Conservation (phyloP, 1,140 invertebrate species). For the Lordiphosa mommai region DNA sequence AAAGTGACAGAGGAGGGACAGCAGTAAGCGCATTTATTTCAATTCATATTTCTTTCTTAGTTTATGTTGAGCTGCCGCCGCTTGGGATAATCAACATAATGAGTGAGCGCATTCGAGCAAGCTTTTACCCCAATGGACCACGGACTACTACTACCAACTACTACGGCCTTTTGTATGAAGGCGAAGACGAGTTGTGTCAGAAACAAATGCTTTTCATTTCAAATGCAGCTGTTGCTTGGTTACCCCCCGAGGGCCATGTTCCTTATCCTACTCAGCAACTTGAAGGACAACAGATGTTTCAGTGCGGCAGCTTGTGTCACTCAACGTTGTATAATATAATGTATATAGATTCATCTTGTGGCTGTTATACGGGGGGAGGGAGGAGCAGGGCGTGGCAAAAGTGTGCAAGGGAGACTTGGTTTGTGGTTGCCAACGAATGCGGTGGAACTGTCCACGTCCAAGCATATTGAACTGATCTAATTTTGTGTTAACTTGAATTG, state of each 20-base stretch:
- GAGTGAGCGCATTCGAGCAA: slow-evolving; percentile 69
- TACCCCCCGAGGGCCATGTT: slow-evolving; percentile 53
- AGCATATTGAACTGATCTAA: no score
- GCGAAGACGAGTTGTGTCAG: slow-evolving; percentile 73
- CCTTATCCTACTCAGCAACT: slow-evolving; percentile 44
- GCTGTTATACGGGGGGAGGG: neutral
- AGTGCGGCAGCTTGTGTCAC: slow-evolving; percentile 51
- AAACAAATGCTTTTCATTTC: slow-evolving; percentile 77
- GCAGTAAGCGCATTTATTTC: slow-evolving; percentile 72
- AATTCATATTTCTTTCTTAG: slow-evolving; percentile 65
- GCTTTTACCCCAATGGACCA: slow-evolving; percentile 32
- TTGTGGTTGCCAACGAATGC: no score
- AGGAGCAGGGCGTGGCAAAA: no score
- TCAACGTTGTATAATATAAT: slow-evolving; percentile 66
- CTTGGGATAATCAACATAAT: slow-evolving; percentile 75
- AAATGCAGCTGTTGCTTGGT: slow-evolving; percentile 75
- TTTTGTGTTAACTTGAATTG: no score
- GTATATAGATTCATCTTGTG: slow-evolving; percentile 55
- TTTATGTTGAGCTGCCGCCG: slow-evolving; percentile 37
- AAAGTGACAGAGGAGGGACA: slow-evolving; percentile 14
- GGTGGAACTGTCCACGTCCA: no score
- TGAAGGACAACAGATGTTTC: slow-evolving; percentile 68
- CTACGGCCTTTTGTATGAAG: slow-evolving; percentile 25
- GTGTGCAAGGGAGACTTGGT: no score
- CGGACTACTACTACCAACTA: slow-evolving; percentile 8